Percentiles rank a stretch among this genome's conserved stretches.
Evolutionary conservation across 2,797 vertebrate species (phyloP).

Genomic region (Peromyscus attwateri): DNA sequence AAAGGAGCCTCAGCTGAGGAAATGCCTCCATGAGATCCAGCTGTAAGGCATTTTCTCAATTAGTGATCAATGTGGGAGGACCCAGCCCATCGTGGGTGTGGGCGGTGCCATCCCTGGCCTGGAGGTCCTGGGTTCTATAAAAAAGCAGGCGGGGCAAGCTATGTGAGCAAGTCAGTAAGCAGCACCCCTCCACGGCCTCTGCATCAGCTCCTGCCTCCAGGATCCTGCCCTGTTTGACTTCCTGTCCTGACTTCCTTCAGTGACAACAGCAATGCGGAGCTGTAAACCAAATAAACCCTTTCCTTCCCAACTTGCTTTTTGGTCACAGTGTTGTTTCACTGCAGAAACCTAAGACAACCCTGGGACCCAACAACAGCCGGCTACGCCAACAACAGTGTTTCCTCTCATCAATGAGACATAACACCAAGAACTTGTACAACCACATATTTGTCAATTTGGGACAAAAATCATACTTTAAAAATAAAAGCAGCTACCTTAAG

Average conservation of each 20-base stretch:
- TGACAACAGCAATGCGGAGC: not conserved
- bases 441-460: not conserved
- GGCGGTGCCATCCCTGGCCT: not conserved
- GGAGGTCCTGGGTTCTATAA: not conserved
- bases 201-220: not conserved
- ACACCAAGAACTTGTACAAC: not conserved
- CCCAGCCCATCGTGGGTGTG: not conserved
- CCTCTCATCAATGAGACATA: not conserved
- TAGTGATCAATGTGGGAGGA: not conserved
- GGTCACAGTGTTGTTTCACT: not conserved
- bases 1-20: not conserved
- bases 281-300: not conserved
- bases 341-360: not conserved
- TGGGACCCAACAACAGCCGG: not conserved
- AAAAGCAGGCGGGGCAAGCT: not conserved
- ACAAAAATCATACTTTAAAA: slow-evolving; percentile 37
- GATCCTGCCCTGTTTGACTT: not conserved
- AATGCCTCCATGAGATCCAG: not conserved
- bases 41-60: not conserved
- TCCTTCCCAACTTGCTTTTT: not conserved
- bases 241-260: not conserved
- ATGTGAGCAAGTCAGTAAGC: not conserved
- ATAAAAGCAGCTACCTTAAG: not conserved
- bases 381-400: not conserved
- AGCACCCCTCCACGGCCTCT: not conserved